Base-by-base conservation (phyloP, 30 jellyfish, hydroid and myxozoan genomes). In the Hydractinia symbiolongicarpus region DNA sequence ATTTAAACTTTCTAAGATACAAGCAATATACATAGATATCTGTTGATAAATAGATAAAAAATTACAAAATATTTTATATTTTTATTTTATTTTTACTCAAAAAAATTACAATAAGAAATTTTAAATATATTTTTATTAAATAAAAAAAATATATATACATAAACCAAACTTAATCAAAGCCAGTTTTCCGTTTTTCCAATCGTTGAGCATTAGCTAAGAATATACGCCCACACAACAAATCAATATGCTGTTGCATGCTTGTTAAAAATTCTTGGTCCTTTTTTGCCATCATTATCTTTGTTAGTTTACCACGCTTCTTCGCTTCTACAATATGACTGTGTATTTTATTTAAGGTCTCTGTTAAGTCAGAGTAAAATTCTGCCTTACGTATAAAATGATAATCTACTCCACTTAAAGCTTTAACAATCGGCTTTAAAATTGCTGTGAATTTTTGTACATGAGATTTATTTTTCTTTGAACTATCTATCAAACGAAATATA, bases 341-440 rank as follows among this genome's bases (percentile, higher is more conserved):
- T 1, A 89, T 89, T 70, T 89, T 89, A 54, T 66, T 76, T 30
- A 89, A 86, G 15, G 96, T 89, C 71, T 89, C 96, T 54, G 77
- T 89, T 79, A 89, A 67, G 55, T 89, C 96, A 5, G 90, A 66
- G 82, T 89, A 89, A 84, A 78, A 89, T 68, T 89, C 96, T 49
- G 96, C 95, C 16, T 81, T 58, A 11, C 96, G 83, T 58, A 89
- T 81, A 73, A 83, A 80, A 76, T 78, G 71, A 75, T 79, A 83
- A 66, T 89, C 94, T 66, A 81, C 76, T 57, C 96, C 96, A 52
- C 75, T 83, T 61, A 89, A 87, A 17, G 96, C 95, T 66, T 89
- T 84, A 72, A 89, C 82, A 57, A 89, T 68, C 21, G 82, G 88
- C 78, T 78, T 86, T 17, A 86, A 61, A 10, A 84, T 80, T 62